These are phyloP conservation scores for Apus apus DNA, from an alignment of 2,113 vertebrate genomes.

Conservation along the genomic window DNA sequence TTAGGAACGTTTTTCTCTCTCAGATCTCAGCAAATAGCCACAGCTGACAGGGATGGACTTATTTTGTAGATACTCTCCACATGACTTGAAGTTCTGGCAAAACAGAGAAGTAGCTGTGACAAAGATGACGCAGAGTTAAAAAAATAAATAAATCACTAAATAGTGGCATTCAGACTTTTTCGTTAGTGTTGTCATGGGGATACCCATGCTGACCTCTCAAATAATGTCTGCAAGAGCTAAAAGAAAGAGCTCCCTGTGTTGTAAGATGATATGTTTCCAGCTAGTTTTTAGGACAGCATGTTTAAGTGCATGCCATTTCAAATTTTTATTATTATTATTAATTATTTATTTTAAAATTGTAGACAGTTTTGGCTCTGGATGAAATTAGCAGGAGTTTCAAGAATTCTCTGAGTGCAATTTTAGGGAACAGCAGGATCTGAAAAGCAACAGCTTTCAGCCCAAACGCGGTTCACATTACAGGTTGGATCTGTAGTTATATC, in stretches of 20 bases:
- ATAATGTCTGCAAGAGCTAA: not conserved
- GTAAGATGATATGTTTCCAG: not conserved
- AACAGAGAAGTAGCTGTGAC: not conserved
- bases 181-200: not conserved
- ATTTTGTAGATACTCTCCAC: not conserved
- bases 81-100: not conserved
- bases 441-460: not conserved
- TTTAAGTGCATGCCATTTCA: not conserved
- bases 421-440: not conserved
- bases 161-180: not conserved
- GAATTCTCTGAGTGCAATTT: not conserved
- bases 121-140: not conserved
- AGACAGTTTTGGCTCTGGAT: not conserved
- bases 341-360: not conserved
- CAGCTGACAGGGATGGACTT: not conserved
- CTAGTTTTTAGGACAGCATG: not conserved
- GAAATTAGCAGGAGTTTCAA: not conserved
- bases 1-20: not conserved
- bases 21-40: not conserved
- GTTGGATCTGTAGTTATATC: not conserved
- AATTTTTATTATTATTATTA: too few relatives aligned
- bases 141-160: not conserved
- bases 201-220: not conserved
- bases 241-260: not conserved
- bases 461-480: not conserved